Base-by-base conservation (phyloP, 2,113 vertebrate genomes). In the Campylorhamphus procurvoides region DNA sequence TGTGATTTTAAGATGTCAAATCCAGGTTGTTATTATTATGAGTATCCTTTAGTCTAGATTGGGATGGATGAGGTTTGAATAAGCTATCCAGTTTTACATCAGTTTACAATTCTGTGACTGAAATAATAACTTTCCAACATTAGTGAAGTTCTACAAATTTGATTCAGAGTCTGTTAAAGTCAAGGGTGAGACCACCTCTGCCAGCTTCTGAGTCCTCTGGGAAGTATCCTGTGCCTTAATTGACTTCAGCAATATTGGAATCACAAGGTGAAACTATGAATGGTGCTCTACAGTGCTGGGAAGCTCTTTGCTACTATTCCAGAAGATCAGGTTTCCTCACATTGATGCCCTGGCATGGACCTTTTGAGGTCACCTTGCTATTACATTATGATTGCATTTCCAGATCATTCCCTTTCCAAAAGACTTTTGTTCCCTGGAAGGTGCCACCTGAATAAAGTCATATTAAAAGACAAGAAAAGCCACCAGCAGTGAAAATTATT, bases 401-500 rank as follows among this genome's bases (percentile, higher is more conserved):
- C 93, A 93, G 90, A 87, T 89, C 74, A 76, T 89, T 95, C 89
- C 55, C 80, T 85, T 93, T 94, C 91, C 78, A 89, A 79, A 94
- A 90, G 56, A 52, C 78, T 89, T 86, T 87, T 94, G 66, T 87
- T 89, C 59, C 78, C 92, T 93, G 58, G 84, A 84, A 94, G 47
- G 44, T 95, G 69, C 76, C 85, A 96, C 23, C 31, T 79, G 85
- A 95, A 93, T 93, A 88, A 95, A 93, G 94, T 74, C 62, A 82
- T 89, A 89, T 78, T 91, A 87, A 83, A 94, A 90, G 83, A 87
- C 76, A 94, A 93, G 93, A 88, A 93, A 94, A 93, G 80, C 80
- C 80, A 94, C 77, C 58, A 95, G 88, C 87, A 96, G 87, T 60
- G 83, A 91, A 95, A 96, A 94, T 75, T 3, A 75, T 87, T 92